Evolutionary conservation across 2,113 vertebrate species (phyloP).

Genomic region (Lethenteron camtschaticum): DNA sequence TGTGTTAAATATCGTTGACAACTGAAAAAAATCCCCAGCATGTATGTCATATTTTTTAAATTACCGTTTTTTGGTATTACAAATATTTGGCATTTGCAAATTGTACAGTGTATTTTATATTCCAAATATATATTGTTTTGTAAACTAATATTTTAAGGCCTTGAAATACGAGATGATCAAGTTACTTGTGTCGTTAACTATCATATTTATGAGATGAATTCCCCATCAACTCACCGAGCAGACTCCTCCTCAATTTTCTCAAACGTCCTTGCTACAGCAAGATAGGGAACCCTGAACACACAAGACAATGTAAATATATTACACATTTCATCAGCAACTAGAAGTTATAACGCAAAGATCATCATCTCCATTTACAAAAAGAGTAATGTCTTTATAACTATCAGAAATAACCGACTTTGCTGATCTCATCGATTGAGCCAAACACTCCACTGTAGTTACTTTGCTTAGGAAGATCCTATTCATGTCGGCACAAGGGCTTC

Average conservation of each 20-base stretch:
- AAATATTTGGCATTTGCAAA: no score
- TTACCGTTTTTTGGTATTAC: no score
- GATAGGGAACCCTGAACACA: slow-evolving; percentile 43
- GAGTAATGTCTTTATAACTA: background rate
- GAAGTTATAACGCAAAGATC: background rate
- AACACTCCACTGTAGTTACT: background rate
- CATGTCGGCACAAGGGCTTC: no score
- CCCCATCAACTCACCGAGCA: slow-evolving; percentile 32
- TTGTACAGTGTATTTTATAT: no score
- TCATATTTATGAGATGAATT: background rate
- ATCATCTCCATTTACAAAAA: background rate
- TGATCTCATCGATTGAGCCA: background rate
- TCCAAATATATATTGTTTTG: background rate
- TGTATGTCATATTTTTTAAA: no score
- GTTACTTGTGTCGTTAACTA: background rate
- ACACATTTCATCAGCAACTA: background rate
- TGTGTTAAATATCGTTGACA: no score
- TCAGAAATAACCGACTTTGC: background rate
- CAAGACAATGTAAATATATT: slow-evolving; percentile 7
- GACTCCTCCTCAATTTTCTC: slow-evolving; percentile 64
- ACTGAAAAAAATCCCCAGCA: no score
- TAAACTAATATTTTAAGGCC: background rate
- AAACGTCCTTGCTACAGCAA: slow-evolving; percentile 60
- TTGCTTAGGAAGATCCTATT: background rate
- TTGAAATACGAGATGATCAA: background rate